Percentiles rank a stretch among this genome's conserved stretches.
Evolutionary conservation across 2,888 invertebrate species (phyloP).

Genomic region (Pandemis corylana): DNA sequence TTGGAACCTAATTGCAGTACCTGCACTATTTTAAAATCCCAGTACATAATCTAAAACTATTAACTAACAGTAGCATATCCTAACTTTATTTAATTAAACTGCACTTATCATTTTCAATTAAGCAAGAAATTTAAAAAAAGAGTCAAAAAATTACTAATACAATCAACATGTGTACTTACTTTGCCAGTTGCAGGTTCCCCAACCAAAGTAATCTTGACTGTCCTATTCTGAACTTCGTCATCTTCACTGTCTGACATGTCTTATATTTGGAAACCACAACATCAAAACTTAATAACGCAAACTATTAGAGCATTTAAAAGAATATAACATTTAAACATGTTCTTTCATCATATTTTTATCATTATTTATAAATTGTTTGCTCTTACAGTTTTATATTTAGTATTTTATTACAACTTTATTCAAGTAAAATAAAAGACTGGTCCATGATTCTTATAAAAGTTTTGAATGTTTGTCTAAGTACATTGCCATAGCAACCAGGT

Average conservation of each 20-base stretch:
- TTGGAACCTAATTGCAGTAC: too few species aligned
- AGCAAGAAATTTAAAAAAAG: background rate
- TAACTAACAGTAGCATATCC: background rate
- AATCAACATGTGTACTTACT: conserved; percentile 81
- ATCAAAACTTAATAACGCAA: conserved; percentile 13
- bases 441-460: conserved; percentile 36
- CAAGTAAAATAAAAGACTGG: conserved; percentile 9
- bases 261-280: conserved; percentile 2
- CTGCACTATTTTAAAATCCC: too few species aligned
- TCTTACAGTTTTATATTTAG: background rate
- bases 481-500: conserved; percentile 59
- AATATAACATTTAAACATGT: background rate
- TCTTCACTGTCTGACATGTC: conserved; percentile 89
- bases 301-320: conserved; percentile 10
- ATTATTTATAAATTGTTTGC: background rate
- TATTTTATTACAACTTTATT: background rate
- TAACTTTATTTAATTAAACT: too few species aligned
- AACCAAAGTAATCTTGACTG: conserved; percentile 91
- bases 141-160: background rate
- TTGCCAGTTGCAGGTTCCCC: conserved; percentile 94
- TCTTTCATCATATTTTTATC: background rate
- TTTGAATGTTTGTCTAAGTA: conserved; percentile 39
- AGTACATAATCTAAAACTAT: too few species aligned
- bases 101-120: background rate
- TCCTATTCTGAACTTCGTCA: conserved; percentile 84